Base-by-base conservation (phyloP, 2,888 invertebrate species). In the Polymixis flavicincta region DNA sequence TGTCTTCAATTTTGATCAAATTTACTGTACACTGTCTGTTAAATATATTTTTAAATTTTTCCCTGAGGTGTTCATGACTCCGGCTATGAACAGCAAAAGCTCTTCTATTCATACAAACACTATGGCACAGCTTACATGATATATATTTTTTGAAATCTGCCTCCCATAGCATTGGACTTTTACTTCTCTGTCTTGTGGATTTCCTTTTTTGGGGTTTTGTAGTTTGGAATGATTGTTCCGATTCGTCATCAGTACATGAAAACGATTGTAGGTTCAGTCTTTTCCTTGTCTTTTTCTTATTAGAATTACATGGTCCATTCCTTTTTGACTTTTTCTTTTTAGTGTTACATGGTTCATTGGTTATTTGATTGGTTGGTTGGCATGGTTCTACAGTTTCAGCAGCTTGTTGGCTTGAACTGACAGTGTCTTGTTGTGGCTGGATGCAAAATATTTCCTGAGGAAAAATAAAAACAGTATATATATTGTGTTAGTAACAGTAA, bases 1-100 rank as follows among this genome's bases (percentile, higher is more conserved):
- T 90, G 3, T 78, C 74, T 80, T 95, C 94, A 55, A 91, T 68
- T 89, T 92, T 95, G 48, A 87, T 79, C 28, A 96, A 78, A 37
- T 70, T 74, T 2, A 96, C 92, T 70, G 80, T 82, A 80, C 94
- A 94, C 64, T 87, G 72, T 67, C 74, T 86, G 19, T 89, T 90
- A 22, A 93, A 87, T 67, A 92, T 80, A 70, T 87, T 66, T 63
- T 78, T 75, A 84, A 91, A 89, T 69, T 87, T 90, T 32, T 42
- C 52, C 64, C 87, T 86, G 8, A 93, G 74, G 2, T 64, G 71
- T 11, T 74, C 80, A 76, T 93, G 92, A 57, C 6, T 57, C 22
- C 65, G 75, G 37, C 32, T 76, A 71, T 91, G 91, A 55, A 4
- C n/a, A 5, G 32, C 50, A 42, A 84, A 59, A 32, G 84, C 54